Percentiles rank a stretch among this genome's conserved stretches.
phyloP scores from a whole-genome alignment of 1,140 invertebrate species.

The Drosophila athabasca region DNA sequence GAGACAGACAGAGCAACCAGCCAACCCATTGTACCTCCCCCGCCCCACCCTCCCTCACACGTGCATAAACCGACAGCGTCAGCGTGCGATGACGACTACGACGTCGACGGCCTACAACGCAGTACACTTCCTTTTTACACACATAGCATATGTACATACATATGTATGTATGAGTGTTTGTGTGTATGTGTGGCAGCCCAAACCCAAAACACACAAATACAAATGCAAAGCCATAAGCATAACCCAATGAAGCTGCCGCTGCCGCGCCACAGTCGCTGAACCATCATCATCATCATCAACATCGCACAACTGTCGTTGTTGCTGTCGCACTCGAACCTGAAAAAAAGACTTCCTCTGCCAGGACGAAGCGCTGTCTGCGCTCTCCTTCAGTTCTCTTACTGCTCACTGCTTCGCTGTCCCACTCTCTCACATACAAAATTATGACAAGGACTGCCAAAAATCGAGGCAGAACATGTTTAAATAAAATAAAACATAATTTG shows the following conservation, averaged over 20 bases:
- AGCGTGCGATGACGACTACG: constrained; percentile 32
- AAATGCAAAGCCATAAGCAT: constrained; percentile 55
- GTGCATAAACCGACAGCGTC: constrained; percentile 38
- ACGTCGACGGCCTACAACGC: constrained; percentile 62
- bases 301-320: constrained; percentile 49
- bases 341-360: constrained; percentile 64
- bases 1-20: constrained; percentile 20
- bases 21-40: constrained; percentile 57
- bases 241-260: constrained; percentile 71
- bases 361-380: constrained; percentile 37
- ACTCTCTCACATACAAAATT: constrained; percentile 51
- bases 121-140: constrained; percentile 78
- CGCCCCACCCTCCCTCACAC: constrained; percentile 46
- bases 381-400: neutral
- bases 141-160: constrained; percentile 24
- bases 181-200: constrained; percentile 4
- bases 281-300: constrained; percentile 48
- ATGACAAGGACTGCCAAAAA: constrained; percentile 75
- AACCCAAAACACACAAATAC: constrained; percentile 27
- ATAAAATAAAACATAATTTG: constrained; percentile 82
- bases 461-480: constrained; percentile 70
- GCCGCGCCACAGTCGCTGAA: constrained; percentile 17
- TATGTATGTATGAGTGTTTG: constrained; percentile 7
- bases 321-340: constrained; percentile 41
- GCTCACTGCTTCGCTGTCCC: constrained; percentile 1